These are phyloP conservation scores for Fissipunctia ypsillon DNA, from an alignment of 2,888 invertebrate species.

Conservation along the genomic window DNA sequence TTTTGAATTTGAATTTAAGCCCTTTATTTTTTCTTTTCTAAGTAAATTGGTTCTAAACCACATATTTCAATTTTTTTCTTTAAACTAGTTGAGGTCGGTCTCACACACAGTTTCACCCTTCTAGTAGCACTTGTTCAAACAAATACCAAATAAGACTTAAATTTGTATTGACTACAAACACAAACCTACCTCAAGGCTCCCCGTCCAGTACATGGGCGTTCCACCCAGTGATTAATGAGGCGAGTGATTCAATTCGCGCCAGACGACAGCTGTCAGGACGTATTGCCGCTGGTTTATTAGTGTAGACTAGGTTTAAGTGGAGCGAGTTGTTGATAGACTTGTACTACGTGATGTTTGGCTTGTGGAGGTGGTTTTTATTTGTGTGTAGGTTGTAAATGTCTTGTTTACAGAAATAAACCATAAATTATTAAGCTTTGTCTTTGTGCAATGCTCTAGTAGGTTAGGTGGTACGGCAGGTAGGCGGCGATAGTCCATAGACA, in stretches of 20 bases:
- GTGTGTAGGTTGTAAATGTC: too few species aligned
- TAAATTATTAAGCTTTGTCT: not conserved
- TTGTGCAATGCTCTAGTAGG: not conserved
- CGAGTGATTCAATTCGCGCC: slow-evolving; percentile 56
- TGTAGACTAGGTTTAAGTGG: slow-evolving; percentile 25
- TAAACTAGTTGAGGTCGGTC: not conserved
- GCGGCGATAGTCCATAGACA: not conserved
- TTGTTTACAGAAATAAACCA: not conserved
- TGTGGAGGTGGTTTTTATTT: not conserved
- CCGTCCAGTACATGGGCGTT: slow-evolving; percentile 17
- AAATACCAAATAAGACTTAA: too few species aligned
- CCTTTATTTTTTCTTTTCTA: not conserved
- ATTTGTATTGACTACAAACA: not conserved
- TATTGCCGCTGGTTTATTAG: slow-evolving; percentile 53
- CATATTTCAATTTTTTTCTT: too few species aligned
- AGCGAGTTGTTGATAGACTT: slow-evolving; percentile 31
- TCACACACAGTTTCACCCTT: not conserved
- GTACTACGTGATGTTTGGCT: slow-evolving; percentile 13
- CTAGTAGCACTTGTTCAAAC: too few species aligned
- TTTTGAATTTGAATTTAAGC: too few species aligned
- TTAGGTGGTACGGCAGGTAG: not conserved
- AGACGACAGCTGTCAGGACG: slow-evolving; percentile 49
- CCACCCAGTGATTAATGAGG: slow-evolving; percentile 53
- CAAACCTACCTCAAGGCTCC: slow-evolving; percentile 2
- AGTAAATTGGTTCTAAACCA: too few species aligned